Conservation (phyloP, 2,797 vertebrate genomes). For the Eurystomus glaucurus region DNA sequence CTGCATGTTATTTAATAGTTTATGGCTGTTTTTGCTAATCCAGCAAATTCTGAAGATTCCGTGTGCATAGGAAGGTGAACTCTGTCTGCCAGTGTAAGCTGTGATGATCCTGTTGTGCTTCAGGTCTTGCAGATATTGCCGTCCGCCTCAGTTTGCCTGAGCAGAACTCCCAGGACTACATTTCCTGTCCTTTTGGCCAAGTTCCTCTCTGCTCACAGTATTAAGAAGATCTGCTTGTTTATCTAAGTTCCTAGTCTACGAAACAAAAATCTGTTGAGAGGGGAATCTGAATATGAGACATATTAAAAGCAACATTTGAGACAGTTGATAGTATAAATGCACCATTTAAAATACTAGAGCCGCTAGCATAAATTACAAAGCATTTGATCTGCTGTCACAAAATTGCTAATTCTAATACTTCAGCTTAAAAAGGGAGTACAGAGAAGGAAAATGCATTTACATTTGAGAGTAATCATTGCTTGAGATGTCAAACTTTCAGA, state of each 20-base stretch:
- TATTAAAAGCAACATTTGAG: neutral
- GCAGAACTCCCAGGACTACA: neutral
- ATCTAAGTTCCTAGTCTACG: neutral
- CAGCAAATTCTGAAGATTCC: neutral
- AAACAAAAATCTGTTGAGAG: neutral
- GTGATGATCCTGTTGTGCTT: neutral
- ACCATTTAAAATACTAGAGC: neutral
- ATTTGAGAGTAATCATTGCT: neutral
- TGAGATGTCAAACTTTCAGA: neutral
- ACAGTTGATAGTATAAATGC: neutral
- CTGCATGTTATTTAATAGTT: neutral
- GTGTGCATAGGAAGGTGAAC: neutral
- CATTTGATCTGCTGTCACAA: neutral
- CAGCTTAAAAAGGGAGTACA: neutral
- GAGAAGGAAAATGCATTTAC: neutral
- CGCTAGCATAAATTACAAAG: neutral
- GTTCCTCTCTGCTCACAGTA: neutral
- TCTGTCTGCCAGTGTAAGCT: neutral
- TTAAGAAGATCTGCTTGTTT: constrained; percentile 10
- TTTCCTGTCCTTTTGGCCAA: constrained; percentile 4
- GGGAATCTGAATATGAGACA: neutral
- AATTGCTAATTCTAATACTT: neutral
- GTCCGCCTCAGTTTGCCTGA: neutral
- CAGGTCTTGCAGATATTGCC: neutral
- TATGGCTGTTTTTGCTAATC: neutral